These are phyloP conservation scores for Elegia similella DNA, from an alignment of 2,888 invertebrate genomes.

Conservation along the genomic window DNA sequence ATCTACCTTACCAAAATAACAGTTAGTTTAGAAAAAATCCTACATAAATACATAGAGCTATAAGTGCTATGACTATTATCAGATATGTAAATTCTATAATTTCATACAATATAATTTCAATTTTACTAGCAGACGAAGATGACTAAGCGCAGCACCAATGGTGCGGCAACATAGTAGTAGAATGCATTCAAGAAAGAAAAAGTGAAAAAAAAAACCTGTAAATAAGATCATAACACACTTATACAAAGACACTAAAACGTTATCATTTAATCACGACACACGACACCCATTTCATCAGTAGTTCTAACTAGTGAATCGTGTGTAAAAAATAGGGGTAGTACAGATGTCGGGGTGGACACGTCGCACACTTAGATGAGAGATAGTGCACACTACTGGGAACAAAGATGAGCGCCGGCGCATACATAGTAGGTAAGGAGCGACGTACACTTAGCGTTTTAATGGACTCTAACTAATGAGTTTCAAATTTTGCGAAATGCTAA, in stretches of 20 bases:
- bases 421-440: slow-evolving; percentile 12
- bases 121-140: too few species aligned
- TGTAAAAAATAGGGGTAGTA: slow-evolving; percentile 10
- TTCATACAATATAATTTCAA: too few species aligned
- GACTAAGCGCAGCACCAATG: too few species aligned
- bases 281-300: slow-evolving; percentile 6
- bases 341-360: slow-evolving; percentile 16
- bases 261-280: slow-evolving; percentile 7
- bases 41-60: too few species aligned
- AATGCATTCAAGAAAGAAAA: neutral
- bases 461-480: too few species aligned
- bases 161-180: too few species aligned
- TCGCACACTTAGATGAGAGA: slow-evolving; percentile 19
- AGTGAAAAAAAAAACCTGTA: neutral
- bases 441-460: slow-evolving; percentile 16
- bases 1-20: too few species aligned
- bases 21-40: too few species aligned
- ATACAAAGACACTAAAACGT: neutral
- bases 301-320: slow-evolving; percentile 1
- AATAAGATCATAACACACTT: neutral
- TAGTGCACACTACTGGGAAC: slow-evolving; percentile 25
- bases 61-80: too few species aligned
- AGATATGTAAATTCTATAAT: too few species aligned
- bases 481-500: too few species aligned
- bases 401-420: slow-evolving; percentile 28